Conservation (phyloP, 2,888 invertebrate genomes). For the Andrena bicolor region DNA sequence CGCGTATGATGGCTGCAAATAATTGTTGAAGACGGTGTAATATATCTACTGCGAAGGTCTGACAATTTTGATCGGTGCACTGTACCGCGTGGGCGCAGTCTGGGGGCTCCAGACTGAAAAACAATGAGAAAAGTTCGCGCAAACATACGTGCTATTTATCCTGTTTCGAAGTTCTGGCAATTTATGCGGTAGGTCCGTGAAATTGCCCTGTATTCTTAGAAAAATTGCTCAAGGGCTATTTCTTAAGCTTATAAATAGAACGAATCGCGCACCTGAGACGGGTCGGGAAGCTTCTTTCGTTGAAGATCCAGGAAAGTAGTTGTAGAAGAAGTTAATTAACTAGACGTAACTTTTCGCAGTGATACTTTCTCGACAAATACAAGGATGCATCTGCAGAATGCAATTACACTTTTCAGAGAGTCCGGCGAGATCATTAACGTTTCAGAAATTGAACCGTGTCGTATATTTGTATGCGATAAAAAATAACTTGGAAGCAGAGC, state of each 20-base stretch:
- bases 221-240: neutral
- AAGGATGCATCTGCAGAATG: neutral
- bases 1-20: constrained; percentile 57
- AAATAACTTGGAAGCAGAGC: neutral
- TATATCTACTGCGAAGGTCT: neutral
- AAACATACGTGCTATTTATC: neutral
- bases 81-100: neutral
- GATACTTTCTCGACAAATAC: neutral
- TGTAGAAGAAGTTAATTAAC: constrained; percentile 5
- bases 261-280: neutral
- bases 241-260: neutral
- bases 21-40: neutral
- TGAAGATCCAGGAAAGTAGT: neutral
- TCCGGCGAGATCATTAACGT: neutral
- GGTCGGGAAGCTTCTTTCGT: neutral
- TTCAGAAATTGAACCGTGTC: neutral
- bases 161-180: neutral
- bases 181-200: neutral
- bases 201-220: neutral
- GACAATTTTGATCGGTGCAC: neutral
- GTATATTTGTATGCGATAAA: neutral
- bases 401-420: neutral
- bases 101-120: neutral
- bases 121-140: neutral
- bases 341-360: neutral